Conservation (phyloP, 2,888 invertebrate genomes). For the Polydrusus cervinus region DNA sequence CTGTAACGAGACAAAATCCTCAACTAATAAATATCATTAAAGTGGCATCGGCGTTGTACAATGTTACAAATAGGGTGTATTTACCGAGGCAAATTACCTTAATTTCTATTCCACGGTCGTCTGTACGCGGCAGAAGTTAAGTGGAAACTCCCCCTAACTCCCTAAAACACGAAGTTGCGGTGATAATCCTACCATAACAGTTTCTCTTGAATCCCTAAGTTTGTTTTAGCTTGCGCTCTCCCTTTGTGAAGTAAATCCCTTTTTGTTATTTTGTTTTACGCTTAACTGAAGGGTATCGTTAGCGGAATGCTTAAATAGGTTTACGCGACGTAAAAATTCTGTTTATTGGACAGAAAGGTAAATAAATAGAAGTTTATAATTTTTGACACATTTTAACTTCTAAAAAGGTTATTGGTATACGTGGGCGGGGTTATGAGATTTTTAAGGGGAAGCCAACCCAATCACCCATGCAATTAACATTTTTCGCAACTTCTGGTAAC, state of each 20-base stretch:
- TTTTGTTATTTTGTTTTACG: constrained; percentile 34
- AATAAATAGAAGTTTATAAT: constrained; percentile 22
- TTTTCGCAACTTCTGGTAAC: too few relatives aligned
- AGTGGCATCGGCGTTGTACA: constrained; percentile 63
- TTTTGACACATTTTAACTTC: background rate
- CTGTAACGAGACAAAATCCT: constrained; percentile 40
- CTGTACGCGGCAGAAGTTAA: constrained; percentile 56
- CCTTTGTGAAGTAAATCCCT: constrained; percentile 28
- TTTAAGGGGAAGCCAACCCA: too few relatives aligned
- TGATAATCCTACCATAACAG: constrained; percentile 61
- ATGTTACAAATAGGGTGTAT: constrained; percentile 65
- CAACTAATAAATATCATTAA: constrained; percentile 58
- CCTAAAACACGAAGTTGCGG: constrained; percentile 58
- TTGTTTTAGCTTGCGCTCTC: constrained; percentile 36
- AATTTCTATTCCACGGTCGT: constrained; percentile 66
- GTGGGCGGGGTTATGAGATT: too few relatives aligned
- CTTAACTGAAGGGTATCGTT: constrained; percentile 31
- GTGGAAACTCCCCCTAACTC: constrained; percentile 55
- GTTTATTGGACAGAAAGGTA: constrained; percentile 26
- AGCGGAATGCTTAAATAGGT: constrained; percentile 29
- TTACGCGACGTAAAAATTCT: constrained; percentile 14
- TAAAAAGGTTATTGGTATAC: too few relatives aligned
- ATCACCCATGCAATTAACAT: too few relatives aligned
- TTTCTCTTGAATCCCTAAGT: constrained; percentile 41
- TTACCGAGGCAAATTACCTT: constrained; percentile 66